Percentiles rank a stretch among this genome's conserved stretches.
Conservation (phyloP, 2,888 invertebrate species). For the Drosophila paramelanica region DNA sequence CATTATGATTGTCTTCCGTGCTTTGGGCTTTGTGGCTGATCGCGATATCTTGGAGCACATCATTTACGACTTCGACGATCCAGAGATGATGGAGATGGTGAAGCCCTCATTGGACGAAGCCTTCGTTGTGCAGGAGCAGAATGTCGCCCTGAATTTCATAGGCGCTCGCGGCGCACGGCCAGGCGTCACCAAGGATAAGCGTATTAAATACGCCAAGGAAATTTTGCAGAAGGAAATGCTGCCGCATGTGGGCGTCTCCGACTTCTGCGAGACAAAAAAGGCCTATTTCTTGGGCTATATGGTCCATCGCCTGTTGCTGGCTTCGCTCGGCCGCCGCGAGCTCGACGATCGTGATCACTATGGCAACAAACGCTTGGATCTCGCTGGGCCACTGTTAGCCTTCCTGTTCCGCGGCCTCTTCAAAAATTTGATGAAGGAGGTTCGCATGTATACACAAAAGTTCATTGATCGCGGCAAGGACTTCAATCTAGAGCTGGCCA, state of each 20-base stretch:
- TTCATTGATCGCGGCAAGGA: slow-evolving; percentile 99
- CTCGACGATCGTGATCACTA: slow-evolving; percentile 99
- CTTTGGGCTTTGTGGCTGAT: slow-evolving; percentile 99
- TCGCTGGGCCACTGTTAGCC: slow-evolving; percentile 98
- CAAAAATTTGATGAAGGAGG: slow-evolving; percentile 98
- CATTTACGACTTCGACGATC: slow-evolving; percentile 99
- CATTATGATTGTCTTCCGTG: slow-evolving; percentile 99
- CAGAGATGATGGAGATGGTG: slow-evolving; percentile 99
- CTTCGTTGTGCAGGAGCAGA: slow-evolving; percentile 99
- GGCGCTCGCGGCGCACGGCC: slow-evolving; percentile 98
- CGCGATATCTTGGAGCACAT: slow-evolving; percentile 99
- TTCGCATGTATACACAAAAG: slow-evolving; percentile 99
- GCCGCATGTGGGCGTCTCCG: slow-evolving; percentile 99
- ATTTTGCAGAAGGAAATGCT: slow-evolving; percentile 99
- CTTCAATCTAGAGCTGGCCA: slow-evolving; percentile 95
- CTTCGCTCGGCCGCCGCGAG: slow-evolving; percentile 97
- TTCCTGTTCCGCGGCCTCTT: slow-evolving; percentile 98
- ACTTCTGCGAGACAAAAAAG: slow-evolving; percentile 99
- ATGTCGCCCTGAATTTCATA: slow-evolving; percentile 99
- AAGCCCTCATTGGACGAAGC: slow-evolving; percentile 99
- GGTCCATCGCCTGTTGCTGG: slow-evolving; percentile 98
- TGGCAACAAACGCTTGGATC: slow-evolving; percentile 98
- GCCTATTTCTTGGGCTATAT: slow-evolving; percentile 99
- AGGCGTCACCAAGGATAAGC: slow-evolving; percentile 99
- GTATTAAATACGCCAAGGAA: slow-evolving; percentile 99